Percentiles rank a stretch among this genome's conserved stretches.
These are phyloP conservation scores for Helicolenus hilgendorfi DNA, from an alignment of 2,797 vertebrate species.

Conservation along the genomic window DNA sequence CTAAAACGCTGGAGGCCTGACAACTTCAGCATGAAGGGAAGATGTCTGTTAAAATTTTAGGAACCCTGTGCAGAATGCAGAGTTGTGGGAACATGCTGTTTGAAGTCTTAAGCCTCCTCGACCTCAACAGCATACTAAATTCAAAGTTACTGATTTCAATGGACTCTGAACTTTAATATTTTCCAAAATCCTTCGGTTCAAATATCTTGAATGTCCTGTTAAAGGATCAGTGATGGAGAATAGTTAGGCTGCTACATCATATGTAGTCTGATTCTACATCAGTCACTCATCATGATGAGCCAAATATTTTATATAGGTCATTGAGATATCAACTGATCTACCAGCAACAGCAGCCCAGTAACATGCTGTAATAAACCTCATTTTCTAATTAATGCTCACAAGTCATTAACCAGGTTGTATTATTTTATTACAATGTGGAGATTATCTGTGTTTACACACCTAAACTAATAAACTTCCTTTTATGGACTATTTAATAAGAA, in stretches of 20 bases:
- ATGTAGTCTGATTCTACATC: background rate
- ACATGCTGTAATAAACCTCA: background rate
- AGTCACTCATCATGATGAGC: background rate
- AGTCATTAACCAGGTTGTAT: background rate
- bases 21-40: constrained; percentile 61
- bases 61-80: constrained; percentile 38
- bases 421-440: background rate
- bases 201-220: background rate
- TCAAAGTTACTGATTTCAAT: constrained; percentile 4
- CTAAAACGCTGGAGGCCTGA: constrained; percentile 60
- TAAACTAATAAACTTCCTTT: constrained; percentile 1
- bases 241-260: background rate
- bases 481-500: background rate
- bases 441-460: background rate
- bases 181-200: background rate
- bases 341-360: background rate
- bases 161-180: background rate
- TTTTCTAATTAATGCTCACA: background rate
- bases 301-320: background rate
- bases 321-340: background rate
- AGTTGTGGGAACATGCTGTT: constrained; percentile 33
- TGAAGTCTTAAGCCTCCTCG: constrained; percentile 42
- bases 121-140: constrained; percentile 7
- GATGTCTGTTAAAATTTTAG: constrained; percentile 42
- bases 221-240: background rate